Evolutionary conservation across 2,113 vertebrate genomes (phyloP).

Genomic region (Nestor notabilis): DNA sequence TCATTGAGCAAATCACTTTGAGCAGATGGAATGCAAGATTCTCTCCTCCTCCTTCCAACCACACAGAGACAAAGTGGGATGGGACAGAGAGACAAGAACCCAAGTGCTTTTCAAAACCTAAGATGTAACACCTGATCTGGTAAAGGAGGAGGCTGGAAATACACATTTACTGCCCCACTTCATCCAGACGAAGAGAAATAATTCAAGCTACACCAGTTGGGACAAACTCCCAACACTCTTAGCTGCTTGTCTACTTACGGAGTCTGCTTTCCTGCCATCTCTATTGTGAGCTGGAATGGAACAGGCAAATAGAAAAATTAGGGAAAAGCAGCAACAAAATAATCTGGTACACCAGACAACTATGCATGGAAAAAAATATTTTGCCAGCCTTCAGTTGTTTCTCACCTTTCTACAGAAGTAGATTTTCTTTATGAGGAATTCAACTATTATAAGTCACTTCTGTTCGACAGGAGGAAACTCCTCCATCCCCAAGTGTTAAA

Average conservation of each 20-base stretch:
- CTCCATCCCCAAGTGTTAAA: background rate
- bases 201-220: background rate
- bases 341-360: background rate
- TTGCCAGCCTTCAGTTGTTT: background rate
- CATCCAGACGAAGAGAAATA: background rate
- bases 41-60: background rate
- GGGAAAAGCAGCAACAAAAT: background rate
- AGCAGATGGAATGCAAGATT: background rate
- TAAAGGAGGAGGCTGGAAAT: background rate
- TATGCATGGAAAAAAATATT: background rate
- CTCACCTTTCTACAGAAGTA: background rate
- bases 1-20: background rate
- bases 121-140: background rate
- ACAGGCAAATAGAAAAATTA: background rate
- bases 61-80: background rate
- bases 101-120: background rate
- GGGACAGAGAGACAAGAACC: background rate
- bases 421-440: background rate
- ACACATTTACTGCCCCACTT: background rate
- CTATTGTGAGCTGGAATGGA: background rate
- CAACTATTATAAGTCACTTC: background rate
- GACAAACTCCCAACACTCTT: background rate
- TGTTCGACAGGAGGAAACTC: background rate
- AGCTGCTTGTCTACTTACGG: background rate
- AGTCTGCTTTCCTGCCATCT: background rate